These are phyloP conservation scores for Hydriomena furcata DNA, from an alignment of 2,888 invertebrate genomes.

Conservation along the genomic window DNA sequence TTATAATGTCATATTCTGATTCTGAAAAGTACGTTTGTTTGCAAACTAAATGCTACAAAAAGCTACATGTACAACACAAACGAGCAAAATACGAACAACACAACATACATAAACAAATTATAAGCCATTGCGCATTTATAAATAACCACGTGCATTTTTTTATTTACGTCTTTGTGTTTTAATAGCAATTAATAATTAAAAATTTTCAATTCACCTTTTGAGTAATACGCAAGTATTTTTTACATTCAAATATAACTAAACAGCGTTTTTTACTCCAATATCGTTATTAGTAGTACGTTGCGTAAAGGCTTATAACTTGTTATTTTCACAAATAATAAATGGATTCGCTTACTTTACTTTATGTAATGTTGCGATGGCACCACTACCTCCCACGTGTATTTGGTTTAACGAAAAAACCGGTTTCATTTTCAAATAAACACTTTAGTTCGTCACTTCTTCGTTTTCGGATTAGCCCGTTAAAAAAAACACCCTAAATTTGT, in stretches of 20 bases:
- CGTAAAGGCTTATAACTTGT: slow-evolving; percentile 33
- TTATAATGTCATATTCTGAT: background rate
- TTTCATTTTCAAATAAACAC: slow-evolving; percentile 68
- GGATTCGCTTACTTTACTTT: slow-evolving; percentile 57
- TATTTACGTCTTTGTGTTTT: too few relatives aligned
- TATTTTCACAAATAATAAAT: slow-evolving; percentile 44
- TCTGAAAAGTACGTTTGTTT: slow-evolving; percentile 4
- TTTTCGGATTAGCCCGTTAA: too few relatives aligned
- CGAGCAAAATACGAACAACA: slow-evolving; percentile 33
- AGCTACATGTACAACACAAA: slow-evolving; percentile 30
- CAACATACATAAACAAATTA: slow-evolving; percentile 21
- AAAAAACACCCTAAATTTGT: too few relatives aligned
- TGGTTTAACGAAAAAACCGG: slow-evolving; percentile 33
- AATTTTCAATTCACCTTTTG: background rate
- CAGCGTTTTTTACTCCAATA: slow-evolving; percentile 9
- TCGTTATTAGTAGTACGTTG: slow-evolving; percentile 1
- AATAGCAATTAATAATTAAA: background rate
- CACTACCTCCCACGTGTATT: slow-evolving; percentile 25
- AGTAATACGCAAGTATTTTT: too few relatives aligned
- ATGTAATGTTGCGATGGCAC: slow-evolving; percentile 49
- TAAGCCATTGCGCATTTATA: slow-evolving; percentile 7
- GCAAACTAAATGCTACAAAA: slow-evolving; percentile 11
- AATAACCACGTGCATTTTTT: too few relatives aligned
- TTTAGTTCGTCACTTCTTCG: background rate
- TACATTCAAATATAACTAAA: too few relatives aligned